Evolutionary conservation across 2,888 invertebrate genomes (phyloP).

Genomic region (Tachina lurida): DNA sequence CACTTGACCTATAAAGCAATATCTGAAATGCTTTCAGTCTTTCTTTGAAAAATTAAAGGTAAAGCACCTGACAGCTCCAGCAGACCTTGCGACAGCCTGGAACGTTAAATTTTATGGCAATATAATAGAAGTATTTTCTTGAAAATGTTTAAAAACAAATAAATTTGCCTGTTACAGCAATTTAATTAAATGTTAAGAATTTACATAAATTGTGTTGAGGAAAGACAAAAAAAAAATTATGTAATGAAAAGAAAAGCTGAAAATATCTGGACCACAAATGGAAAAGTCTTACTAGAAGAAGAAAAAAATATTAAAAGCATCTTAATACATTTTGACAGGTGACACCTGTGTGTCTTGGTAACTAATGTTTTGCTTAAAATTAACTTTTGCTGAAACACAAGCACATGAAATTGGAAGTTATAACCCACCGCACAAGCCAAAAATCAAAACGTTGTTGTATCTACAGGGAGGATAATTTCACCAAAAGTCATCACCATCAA

Average conservation of each 20-base stretch:
- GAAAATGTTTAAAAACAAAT: conserved; percentile 43
- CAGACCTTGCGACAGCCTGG: not conserved
- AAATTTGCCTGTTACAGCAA: conserved; percentile 47
- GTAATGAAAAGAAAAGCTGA: not conserved
- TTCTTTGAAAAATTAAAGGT: not conserved
- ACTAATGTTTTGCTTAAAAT: conserved; percentile 3
- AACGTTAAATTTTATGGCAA: conserved; percentile 3
- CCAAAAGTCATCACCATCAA: conserved; percentile 2
- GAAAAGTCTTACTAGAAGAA: not conserved
- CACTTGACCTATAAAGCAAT: too few species aligned
- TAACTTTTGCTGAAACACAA: conserved; percentile 13
- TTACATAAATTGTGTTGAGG: conserved; percentile 45
- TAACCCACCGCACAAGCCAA: not conserved
- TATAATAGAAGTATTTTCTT: conserved; percentile 8
- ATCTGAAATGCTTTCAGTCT: too few species aligned
- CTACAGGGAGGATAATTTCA: not conserved
- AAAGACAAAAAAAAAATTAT: not conserved
- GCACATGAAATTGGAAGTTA: not conserved
- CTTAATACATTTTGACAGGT: conserved; percentile 51
- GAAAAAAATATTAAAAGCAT: conserved; percentile 9
- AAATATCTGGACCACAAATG: not conserved
- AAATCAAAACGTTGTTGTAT: not conserved
- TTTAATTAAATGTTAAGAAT: conserved; percentile 63
- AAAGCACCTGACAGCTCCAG: not conserved
- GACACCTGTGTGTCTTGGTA: conserved; percentile 33